Evolutionary conservation across 1,140 invertebrate species (phyloP), one percentile per base, ranked within the genome.

Genomic region (Pectinophora gossypiella): DNA sequence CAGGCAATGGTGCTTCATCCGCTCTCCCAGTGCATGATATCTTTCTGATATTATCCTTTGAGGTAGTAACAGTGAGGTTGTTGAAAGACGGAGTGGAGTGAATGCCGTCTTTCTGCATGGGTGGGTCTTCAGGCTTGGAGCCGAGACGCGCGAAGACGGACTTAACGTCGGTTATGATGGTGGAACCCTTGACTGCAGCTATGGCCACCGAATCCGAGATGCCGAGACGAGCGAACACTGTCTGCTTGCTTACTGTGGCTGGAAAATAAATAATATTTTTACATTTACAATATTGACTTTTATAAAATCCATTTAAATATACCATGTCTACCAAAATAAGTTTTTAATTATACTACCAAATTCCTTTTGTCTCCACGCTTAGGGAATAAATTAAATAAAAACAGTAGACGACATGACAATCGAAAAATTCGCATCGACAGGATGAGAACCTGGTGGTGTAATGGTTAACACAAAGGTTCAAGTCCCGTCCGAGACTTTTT

Each of bases 21-120:
- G 87, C 87, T 22, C 84, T 70, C 87, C 88, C 88, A 0, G 85
- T 88, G 16, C 67, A 64, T n/a, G 73, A 70, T 36, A 80, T 74
- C 51, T 76, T 80, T 27, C 81, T 77, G 0, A 72, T 50, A 42
- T 72, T 84, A 53, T 80, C 73, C 46, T 68, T 64, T 0, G 62
- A 55, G 18, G 75, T 73, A 1, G 77, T 87, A 0, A 84, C 76
- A 5, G 81, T 85, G 15, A 87, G 76, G 1, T 72, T 56, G 5
- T 65, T 56, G 13, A 61, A 19, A 1, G 69, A 52, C 1, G 64
- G 51, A 13, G 61, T 49, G 38, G 86, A 88, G 64, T 88, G 85
- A 0, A 87, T 59, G 7, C 83, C 81, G 20, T 85, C 83, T 51
- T 83, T 85, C 5, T 64, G 70, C 2, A 80, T 67, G 0, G 78